Evolutionary conservation across 1,140 invertebrate genomes (phyloP).

Genomic region (Diorhabda elongata): DNA sequence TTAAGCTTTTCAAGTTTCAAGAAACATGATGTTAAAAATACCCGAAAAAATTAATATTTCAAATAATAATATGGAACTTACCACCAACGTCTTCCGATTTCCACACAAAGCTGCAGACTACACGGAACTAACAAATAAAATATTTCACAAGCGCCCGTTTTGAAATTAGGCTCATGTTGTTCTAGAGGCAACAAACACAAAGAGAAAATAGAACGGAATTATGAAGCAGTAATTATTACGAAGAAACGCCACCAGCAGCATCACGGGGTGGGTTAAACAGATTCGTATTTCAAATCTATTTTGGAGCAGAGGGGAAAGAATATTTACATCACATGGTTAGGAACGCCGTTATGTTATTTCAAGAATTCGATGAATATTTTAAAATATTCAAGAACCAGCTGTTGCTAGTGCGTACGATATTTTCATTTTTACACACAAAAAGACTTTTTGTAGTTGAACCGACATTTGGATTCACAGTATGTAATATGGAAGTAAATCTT

Average conservation of each 20-base stretch:
- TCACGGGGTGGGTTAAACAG: not conserved
- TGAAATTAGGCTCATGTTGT: not conserved
- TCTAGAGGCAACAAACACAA: not conserved
- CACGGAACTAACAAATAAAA: not conserved
- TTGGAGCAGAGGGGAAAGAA: constrained; percentile 1
- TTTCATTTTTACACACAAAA: too few relatives aligned
- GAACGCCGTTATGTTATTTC: not conserved
- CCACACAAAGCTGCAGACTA: not conserved
- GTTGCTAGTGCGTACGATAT: too few relatives aligned
- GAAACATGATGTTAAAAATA: too few relatives aligned
- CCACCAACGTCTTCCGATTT: not conserved
- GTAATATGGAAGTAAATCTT: too few relatives aligned
- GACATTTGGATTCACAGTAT: too few relatives aligned
- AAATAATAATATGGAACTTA: too few relatives aligned
- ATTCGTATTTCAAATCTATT: not conserved
- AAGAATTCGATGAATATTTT: too few relatives aligned
- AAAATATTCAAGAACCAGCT: too few relatives aligned
- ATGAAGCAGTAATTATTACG: not conserved
- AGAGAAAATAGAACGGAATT: not conserved
- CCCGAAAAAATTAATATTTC: too few relatives aligned
- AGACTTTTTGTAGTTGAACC: too few relatives aligned
- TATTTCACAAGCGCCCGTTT: not conserved
- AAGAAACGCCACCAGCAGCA: not conserved
- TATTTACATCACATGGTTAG: not conserved
- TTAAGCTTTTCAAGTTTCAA: too few relatives aligned